Base-by-base conservation (phyloP, 1,140 invertebrate species). In the Plodia interpunctella region DNA sequence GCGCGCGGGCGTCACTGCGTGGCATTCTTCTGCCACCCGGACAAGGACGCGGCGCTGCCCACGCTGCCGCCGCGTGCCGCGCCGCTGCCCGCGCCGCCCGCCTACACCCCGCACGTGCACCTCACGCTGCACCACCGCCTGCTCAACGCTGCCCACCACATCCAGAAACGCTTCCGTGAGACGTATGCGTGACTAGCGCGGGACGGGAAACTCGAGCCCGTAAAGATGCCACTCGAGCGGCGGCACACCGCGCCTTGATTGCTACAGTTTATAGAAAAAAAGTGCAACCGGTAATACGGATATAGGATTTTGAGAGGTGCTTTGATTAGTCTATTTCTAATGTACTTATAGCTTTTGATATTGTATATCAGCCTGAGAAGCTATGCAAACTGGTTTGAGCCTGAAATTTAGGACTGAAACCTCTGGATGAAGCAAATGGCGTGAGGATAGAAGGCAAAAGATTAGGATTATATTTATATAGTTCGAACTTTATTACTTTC, bases 21-120 rank as follows among this genome's bases (percentile, higher is more conserved):
- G 35, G 94, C 93, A 0, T 95, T 94, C 87, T 96, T 96, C 86
- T 93, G 94, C 62, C 94, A 95, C 80, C 95, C 95, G 0, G 93
- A 95, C 81, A 83, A 92, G 62, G 85, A 91, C 49, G 90, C 90
- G 0, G 65, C 83, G 5, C 82, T 95, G 44, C 90, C 92, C 51
- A 91, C 94, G 65, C 91, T 95, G 66, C 92, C 72, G 68, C 88
- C 73, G 66, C 90, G 74, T 71, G 90, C 79, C 55, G 79, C 86
- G 4, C 72, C 88, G 44, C 63, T 68, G 10, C 70, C 80, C 62
- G 57, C 74, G 17, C 74, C 86, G 5, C 82, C 83, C 55, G 18
- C 73, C 57, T 79, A 70, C 74, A 74, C 76, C 35, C 78, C 78
- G 11, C 77, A 74, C 75, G 53, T 68, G 19, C 78, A 85, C 56